These are phyloP conservation scores for Omphaloscelis lunosa DNA, from an alignment of 2,888 invertebrate species.

Conservation along the genomic window DNA sequence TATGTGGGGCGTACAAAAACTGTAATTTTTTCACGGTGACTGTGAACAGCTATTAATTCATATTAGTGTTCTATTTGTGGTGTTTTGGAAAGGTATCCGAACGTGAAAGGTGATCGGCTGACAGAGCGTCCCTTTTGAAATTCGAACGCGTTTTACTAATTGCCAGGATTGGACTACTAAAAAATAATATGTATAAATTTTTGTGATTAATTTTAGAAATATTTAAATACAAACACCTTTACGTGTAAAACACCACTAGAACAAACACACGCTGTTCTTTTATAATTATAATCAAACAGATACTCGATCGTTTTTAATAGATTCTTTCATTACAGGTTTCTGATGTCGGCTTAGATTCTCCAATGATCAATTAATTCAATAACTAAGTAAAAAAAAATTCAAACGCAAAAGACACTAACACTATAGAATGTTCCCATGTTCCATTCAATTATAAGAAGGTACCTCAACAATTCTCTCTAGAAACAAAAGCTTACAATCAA, in stretches of 20 bases:
- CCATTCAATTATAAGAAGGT: conserved; percentile 13
- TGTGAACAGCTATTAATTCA: conserved; percentile 83
- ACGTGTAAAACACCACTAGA: background rate
- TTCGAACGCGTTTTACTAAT: conserved; percentile 76
- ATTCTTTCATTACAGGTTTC: background rate
- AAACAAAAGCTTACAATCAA: conserved; percentile 28
- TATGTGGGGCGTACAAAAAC: conserved; percentile 82
- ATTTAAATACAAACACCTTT: conserved; percentile 19
- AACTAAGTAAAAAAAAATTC: background rate
- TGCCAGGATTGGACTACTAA: conserved; percentile 14
- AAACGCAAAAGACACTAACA: background rate
- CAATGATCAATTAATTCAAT: background rate
- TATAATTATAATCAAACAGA: conserved; percentile 4
- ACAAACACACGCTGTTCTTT: conserved; percentile 25
- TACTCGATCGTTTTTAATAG: background rate
- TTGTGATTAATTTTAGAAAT: conserved; percentile 39
- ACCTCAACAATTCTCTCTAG: background rate
- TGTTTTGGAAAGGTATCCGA: conserved; percentile 65
- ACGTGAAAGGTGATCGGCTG: conserved; percentile 66
- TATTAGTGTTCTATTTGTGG: conserved; percentile 79
- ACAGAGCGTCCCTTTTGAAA: conserved; percentile 77
- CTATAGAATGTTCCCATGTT: background rate
- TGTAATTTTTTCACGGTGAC: conserved; percentile 76
- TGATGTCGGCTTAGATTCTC: background rate
- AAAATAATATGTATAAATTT: conserved; percentile 21